phyloP scores from a whole-genome alignment of 2,797 vertebrate genomes.

The Dendrocincla fuliginosa region DNA sequence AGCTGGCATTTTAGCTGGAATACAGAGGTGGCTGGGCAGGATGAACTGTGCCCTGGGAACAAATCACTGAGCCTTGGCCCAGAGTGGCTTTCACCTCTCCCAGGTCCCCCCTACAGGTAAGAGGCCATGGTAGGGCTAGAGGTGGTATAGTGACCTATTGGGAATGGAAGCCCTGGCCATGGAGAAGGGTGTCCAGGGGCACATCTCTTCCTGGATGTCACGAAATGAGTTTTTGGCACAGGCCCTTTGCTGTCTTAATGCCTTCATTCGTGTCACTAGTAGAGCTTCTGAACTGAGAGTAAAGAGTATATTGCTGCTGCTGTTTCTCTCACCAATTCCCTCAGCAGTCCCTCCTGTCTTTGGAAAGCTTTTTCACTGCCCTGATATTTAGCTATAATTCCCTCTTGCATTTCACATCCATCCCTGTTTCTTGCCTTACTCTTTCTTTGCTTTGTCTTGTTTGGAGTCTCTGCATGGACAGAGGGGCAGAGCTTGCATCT shows the following conservation, averaged over 20 bases:
- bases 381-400: not conserved
- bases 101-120: not conserved
- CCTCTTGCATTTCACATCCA: not conserved
- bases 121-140: not conserved
- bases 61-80: not conserved
- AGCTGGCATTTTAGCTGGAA: not conserved
- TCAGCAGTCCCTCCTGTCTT: not conserved
- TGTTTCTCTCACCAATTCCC: not conserved
- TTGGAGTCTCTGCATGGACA: not conserved
- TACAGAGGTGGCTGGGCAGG: not conserved
- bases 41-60: not conserved
- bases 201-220: not conserved
- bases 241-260: not conserved
- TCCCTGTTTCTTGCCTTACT: not conserved
- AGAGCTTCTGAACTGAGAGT: not conserved
- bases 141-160: not conserved
- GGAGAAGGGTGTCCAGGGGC: not conserved
- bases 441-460: not conserved
- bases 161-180: not conserved
- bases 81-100: not conserved
- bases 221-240: not conserved
- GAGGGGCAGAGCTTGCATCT: not conserved
- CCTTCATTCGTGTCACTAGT: not conserved
- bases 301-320: not conserved
- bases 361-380: not conserved